Evolutionary conservation across 2,113 vertebrate genomes (phyloP).

Genomic region (Pongo abelii): DNA sequence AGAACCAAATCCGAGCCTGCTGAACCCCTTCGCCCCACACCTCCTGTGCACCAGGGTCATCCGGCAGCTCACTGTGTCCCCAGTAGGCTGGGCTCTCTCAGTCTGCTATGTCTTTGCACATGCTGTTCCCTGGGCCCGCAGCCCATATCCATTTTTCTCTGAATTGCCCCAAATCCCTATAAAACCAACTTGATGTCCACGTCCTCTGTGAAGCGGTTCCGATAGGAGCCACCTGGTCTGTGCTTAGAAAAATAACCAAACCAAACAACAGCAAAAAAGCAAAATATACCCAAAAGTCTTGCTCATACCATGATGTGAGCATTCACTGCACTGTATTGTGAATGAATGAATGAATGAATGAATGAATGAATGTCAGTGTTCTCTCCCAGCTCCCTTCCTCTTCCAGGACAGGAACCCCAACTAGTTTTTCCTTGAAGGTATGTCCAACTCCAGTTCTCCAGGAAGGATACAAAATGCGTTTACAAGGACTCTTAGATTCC

Average conservation of each 20-base stretch:
- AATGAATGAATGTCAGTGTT: background rate
- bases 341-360: background rate
- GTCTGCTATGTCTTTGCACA: background rate
- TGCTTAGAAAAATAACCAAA: background rate
- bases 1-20: background rate
- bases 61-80: accelerated
- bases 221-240: background rate
- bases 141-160: background rate
- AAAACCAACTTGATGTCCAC: background rate
- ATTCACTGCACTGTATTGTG: accelerated
- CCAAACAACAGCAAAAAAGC: background rate
- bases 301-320: accelerated
- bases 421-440: background rate
- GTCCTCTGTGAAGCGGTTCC: background rate
- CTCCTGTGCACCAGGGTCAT: accelerated
- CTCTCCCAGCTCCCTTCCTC: background rate
- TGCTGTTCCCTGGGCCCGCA: background rate
- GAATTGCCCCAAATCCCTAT: background rate
- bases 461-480: background rate
- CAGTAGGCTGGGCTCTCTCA: accelerated
- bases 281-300: background rate
- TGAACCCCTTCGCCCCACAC: accelerated
- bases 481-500: accelerated
- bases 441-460: background rate
- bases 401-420: background rate